Evolutionary conservation across 2,113 vertebrate species (phyloP), one percentile per base, ranked within the genome.

Genomic region (Amphiprion ocellaris): DNA sequence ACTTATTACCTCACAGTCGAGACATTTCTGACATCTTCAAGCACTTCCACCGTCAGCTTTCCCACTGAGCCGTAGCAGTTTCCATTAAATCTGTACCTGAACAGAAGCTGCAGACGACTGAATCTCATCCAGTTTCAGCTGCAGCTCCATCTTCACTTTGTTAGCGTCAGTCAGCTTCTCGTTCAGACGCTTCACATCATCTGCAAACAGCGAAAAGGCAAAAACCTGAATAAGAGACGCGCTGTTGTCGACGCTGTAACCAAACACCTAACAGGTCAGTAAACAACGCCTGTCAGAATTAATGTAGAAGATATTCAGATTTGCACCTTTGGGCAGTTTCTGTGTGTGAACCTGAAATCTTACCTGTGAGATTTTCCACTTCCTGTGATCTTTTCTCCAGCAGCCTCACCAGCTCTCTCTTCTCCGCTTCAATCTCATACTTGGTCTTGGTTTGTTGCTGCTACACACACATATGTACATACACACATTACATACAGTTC

Each of bases 391-490:
- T 93, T 86, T 96, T 97, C 87, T 99, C 97, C 81, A 96, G 96
- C 33, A 95, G 93, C 84, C 97, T 94, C 23, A 96, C 94, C 89
- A 99, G 90, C 88, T 99, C 97, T 89, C 96, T 92, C 86, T 97
- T 99, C 87, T 99, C 98, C 78, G 96, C 96, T 90, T 99, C 98
- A 63, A 98, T 92, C 82, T 98, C 97, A 94, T 98, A 97, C 83
- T 97, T 98, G 55, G 96, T 89, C 91, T 97, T 96, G 55, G 86
- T 87, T 83, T 93, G 81, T 88, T 90, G 60, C 3, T 28, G 7
- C 8, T 7, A 63, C 10, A 70, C 4, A 74, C 0, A 61, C 2
- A 74, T 5, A 71, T 17, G 82, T 0, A 61, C 2, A 74, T 6
- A 74, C 17, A 84, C 24, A 65, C 21, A 49, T 5, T 17, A 60